Evolutionary conservation across 2,113 vertebrate species (phyloP), one percentile per base, ranked within the genome.

Genomic region (Dicaeum eximium): DNA sequence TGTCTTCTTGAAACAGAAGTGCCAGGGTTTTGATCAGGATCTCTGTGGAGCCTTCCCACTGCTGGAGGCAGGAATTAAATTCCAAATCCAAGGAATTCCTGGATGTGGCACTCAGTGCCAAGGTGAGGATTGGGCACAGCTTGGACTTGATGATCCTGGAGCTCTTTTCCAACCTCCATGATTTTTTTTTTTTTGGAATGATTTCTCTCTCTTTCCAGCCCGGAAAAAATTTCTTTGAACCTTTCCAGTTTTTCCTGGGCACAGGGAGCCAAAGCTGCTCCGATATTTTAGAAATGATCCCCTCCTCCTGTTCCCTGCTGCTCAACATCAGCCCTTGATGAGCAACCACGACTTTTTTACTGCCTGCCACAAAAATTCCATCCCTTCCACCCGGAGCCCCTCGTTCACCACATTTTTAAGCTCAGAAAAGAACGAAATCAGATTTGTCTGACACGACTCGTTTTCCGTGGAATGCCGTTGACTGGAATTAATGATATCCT

Each of bases 371-470:
- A 70, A 37, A 80, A 42, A 7, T 62, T 67, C 3, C 33, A 20
- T 30, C n/a, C 5, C n/a, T 87, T 44, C 65, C 51, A 48, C 44
- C 24, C 77, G n/a, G 78, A 88, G 53, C 45, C 23, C 40, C 86
- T 89, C 82, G 38, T 79, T 84, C 77, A 42, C 61, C n/a, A 13
- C 65, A 40, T 71, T 51, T 38, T 15, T 54, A 45, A 89, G 47
- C 89, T 87, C 53, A 17, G 77, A 25, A 47, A 91, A 85, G 65
- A 95, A 92, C 38, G 61, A 71, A 85, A 95, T 92, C 73, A 75
- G 80, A 75, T 95, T 80, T 95, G 33, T 85, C 78, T 90, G 84
- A 92, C 88, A 66, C 6, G 3, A 50, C 16, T 91, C 72, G 24
- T 57, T 89, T 92, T 75, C 71, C 61, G 33, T 45, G 73, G 90